A percentile compares a stretch with the other conserved stretches of the same genome.
Conservation (phyloP, 2,888 invertebrate genomes). For the Drosophila rubida region DNA sequence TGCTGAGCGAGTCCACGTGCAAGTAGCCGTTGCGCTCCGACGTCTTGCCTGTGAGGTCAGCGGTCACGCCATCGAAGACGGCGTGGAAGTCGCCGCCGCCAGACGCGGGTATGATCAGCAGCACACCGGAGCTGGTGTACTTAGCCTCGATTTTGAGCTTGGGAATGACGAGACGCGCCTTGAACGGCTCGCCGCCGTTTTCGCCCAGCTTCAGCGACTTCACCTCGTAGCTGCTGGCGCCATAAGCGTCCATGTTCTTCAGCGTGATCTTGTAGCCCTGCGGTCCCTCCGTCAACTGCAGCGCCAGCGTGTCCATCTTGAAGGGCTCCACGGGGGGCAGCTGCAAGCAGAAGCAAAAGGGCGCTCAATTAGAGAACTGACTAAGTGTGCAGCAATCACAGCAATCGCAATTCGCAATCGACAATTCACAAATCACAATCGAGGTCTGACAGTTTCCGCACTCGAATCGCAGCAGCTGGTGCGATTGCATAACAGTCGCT, state of each 20-base stretch:
- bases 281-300: constrained; percentile 86
- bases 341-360: constrained; percentile 51
- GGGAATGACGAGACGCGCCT: constrained; percentile 88
- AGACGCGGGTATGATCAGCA: constrained; percentile 89
- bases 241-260: constrained; percentile 87
- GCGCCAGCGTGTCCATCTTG: constrained; percentile 87
- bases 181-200: constrained; percentile 87
- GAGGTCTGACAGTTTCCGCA: constrained; percentile 44
- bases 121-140: constrained; percentile 89
- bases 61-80: constrained; percentile 87
- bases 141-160: constrained; percentile 88
- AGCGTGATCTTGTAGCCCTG: constrained; percentile 87
- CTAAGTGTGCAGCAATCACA: constrained; percentile 6
- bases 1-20: constrained; percentile 87
- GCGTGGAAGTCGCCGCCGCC: constrained; percentile 90
- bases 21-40: constrained; percentile 86
- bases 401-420: constrained; percentile 3
- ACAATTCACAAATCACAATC: constrained; percentile 5
- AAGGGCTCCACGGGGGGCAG: constrained; percentile 89
- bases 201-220: constrained; percentile 86
- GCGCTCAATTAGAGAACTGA: background rate
- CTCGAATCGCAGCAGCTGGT: constrained; percentile 29
- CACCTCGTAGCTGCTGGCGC: constrained; percentile 88
- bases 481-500: constrained; percentile 51
- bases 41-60: constrained; percentile 87